Base-by-base conservation (phyloP, 2,888 invertebrate species). In the Andrena hattorfiana region DNA sequence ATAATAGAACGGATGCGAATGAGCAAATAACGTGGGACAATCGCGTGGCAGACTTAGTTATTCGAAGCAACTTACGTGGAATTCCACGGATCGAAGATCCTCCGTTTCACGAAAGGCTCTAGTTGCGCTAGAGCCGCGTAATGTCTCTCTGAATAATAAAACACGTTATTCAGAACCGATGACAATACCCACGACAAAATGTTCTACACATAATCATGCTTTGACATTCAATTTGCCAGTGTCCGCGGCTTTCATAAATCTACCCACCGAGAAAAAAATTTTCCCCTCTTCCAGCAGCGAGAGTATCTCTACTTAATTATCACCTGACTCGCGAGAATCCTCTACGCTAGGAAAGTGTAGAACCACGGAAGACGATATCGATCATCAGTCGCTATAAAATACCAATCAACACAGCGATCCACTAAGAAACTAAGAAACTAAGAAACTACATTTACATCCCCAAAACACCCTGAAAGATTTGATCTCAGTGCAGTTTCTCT, bases 111-210 rank as follows among this genome's bases (percentile, higher is more conserved):
- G 30, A 32, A 35, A 32, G 16, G 8, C 48, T 6, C 5, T 54
- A 30, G 30, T 32, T 2, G 8, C 2, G 10, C 13, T 35, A 51
- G 7, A 79, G 20, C 26, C 66, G 20, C 16, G 42, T 74, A 81
- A 75, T 26, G 63, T 62, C 66, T 13, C 48, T 28, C 26, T 81
- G 77, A 81, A 83, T 81, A 83, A 76, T 81, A 66, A 13, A 83
- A 60, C 5, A 30, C 49, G 20, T 62, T 66, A 62, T 20, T 56
- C 30, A 16, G 26, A 63, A 72, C 13, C n/a, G 59, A 59, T 48
- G 70, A 69, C 72, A 72, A 64, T 51, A 56, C 30, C 35, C 13
- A 49, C 59, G 69, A 28, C 64, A 49, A 54, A 48, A 64, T 77
- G 6, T 6, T 56, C 48, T 30, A 49, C 30, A 49, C 67, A 64